Evolutionary conservation across 1,140 invertebrate genomes (phyloP).

Genomic region (Drosophila pachea): DNA sequence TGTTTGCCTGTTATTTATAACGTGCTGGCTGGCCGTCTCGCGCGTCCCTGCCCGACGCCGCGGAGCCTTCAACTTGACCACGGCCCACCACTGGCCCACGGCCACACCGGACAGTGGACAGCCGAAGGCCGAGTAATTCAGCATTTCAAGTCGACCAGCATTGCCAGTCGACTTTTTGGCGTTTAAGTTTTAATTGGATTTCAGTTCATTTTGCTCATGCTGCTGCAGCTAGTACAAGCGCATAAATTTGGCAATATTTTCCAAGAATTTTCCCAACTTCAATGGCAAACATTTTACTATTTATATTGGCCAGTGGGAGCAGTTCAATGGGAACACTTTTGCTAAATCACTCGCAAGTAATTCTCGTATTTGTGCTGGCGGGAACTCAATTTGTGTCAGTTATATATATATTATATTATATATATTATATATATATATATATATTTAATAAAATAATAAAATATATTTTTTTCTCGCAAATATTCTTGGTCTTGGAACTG

Average conservation of each 20-base stretch:
- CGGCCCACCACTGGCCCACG: slow-evolving; percentile 4
- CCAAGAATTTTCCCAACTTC: slow-evolving; percentile 49
- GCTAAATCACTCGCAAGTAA: too few relatives aligned
- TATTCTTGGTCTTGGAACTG: too few relatives aligned
- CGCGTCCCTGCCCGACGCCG: slow-evolving; percentile 1
- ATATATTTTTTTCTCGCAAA: too few relatives aligned
- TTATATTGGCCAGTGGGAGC: too few relatives aligned
- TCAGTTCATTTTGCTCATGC: slow-evolving; percentile 40
- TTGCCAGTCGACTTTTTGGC: slow-evolving; percentile 27
- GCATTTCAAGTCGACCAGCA: slow-evolving; percentile 42
- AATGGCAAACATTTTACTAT: too few relatives aligned
- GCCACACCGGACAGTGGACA: too few relatives aligned
- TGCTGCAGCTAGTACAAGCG: slow-evolving; percentile 43
- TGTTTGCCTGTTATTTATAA: slow-evolving; percentile 75
- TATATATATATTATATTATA: not conserved
- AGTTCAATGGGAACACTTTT: too few relatives aligned
- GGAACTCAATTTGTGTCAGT: too few relatives aligned
- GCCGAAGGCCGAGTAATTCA: slow-evolving; percentile 15
- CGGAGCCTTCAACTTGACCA: slow-evolving; percentile 63
- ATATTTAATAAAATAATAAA: not conserved
- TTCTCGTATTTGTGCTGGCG: too few relatives aligned
- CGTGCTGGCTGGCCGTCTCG: slow-evolving; percentile 20
- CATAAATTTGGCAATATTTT: slow-evolving; percentile 66
- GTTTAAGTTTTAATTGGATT: slow-evolving; percentile 75
- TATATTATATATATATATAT: not conserved